Evolutionary conservation across 1,140 invertebrate genomes (phyloP).

Genomic region (Cydia strobilella): DNA sequence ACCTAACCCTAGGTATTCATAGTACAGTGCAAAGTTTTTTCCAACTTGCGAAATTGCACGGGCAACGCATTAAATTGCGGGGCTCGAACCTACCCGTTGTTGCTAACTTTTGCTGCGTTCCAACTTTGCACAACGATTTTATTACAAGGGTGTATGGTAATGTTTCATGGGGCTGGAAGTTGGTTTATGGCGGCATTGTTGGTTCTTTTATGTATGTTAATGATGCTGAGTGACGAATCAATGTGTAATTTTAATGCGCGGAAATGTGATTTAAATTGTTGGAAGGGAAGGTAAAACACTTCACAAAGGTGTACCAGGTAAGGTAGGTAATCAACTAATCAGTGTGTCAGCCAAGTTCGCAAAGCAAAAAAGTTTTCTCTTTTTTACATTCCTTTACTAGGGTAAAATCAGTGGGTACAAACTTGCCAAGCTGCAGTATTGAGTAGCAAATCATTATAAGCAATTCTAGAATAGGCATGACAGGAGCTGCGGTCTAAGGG

Average conservation of each 20-base stretch:
- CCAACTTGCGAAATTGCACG: constrained; percentile 28
- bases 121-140: constrained; percentile 28
- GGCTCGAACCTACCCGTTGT: constrained; percentile 29
- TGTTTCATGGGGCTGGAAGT: constrained; percentile 14
- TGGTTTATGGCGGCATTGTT: constrained; percentile 12
- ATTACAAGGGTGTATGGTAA: constrained; percentile 30
- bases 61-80: constrained; percentile 32
- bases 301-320: too few relatives aligned
- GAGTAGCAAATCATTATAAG: too few relatives aligned
- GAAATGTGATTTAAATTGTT: too few relatives aligned
- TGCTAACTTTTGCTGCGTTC: constrained; percentile 22
- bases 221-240: background rate
- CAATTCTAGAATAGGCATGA: too few relatives aligned
- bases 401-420: too few relatives aligned
- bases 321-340: too few relatives aligned
- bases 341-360: too few relatives aligned
- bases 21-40: constrained; percentile 30
- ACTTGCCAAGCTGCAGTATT: too few relatives aligned
- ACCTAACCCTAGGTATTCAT: constrained; percentile 27
- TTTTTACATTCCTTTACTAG: too few relatives aligned
- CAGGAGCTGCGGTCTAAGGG: too few relatives aligned
- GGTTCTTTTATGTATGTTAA: background rate
- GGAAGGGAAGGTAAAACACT: too few relatives aligned
- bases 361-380: too few relatives aligned
- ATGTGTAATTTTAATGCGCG: background rate